Base-by-base conservation (phyloP, 2,797 vertebrate genomes). In the Notamacropus eugenii region DNA sequence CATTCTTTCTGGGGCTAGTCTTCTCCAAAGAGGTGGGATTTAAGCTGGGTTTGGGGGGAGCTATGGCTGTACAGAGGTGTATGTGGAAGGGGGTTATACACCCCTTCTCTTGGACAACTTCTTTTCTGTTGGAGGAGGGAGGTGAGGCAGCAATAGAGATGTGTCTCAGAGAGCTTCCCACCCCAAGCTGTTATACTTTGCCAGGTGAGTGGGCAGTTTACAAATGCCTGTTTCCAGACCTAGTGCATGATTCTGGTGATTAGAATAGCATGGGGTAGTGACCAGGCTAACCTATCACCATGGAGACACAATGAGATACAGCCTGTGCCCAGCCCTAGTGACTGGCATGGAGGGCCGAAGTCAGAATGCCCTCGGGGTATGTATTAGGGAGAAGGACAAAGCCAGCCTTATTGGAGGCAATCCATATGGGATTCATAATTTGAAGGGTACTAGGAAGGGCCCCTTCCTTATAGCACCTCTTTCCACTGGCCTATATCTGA, bases 211-310 rank as follows among this genome's bases (percentile, higher is more conserved):
- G 52, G 24, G 54, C 52, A 28, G 40, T 27, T 67, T 91, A 46
- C 57, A 91, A 74, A 14, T 0, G 27, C 9, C 52, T 28, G 56
- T 87, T n/a, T 10, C 22, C 74, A 28, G 27, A 4, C 52, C 59
- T 10, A 3, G 91, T 19, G 87, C 19, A 67, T 24, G 56, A 40
- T 93, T 55, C 27, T 12, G 93, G 56, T 92, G 55, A 52, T 55
- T 54, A 90, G 62, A 90, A 55, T 90, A 58, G 92, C 67, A 27
- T 2, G 5, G 55, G 50, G 55, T 90, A 59, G 55, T 93, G 46
- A 40, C 34, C 90, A 90, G 4, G 0, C 0, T 24, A 0, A 14
- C 56, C 31, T 0, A n/a, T 74, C 74, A 27, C 67, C 14, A 0
- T 0, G 29, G 94, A 93, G 55, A 90, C 90, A n/a, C 31, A 2